Evolutionary conservation across 1,140 invertebrate genomes (phyloP), one percentile per base, ranked within the genome.

Genomic region (Drosophila asahinai): DNA sequence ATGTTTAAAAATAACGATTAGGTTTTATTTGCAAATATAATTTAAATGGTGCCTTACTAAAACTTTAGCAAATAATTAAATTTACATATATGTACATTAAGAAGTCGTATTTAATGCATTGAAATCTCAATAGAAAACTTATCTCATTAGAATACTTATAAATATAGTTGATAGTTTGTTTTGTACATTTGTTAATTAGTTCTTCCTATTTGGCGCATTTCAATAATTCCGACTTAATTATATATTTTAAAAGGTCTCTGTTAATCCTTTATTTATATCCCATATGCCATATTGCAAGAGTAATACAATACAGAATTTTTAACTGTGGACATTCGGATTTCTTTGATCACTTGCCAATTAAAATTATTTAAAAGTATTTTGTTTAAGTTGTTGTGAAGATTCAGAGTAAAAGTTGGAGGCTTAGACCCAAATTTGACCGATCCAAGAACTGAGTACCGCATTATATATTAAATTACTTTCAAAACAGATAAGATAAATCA

Each of bases 1-100:
- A 64, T 63, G 77, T 74, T 72, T 87, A 87, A 87, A 74, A 60
- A 60, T 65, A 47, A 49, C 57, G 51, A 25, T 12, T 48, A 59
- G 36, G 25, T 52, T 49, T 78, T 59, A 62, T 77, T 84, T 80
- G 65, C 70, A 67, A 78, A 65, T 70, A 81, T 87, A 76, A 83
- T 80, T 87, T 89, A 71, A 87, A 89, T 48, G 70, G 84, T 87
- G 84, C 84, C 84, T 87, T 87, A 87, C 73, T 84, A 87, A 62
- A 73, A 84, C 87, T 81, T 89, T 89, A 87, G 86, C 76, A 76
- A 77, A 77, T 77, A 77, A 77, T 77, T 75, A 73, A 52, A 74
- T 76, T 63, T 71, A 68, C 74, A 73, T 64, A 22, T 80, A 57
- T 64, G 47, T 76, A 55, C 38, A 30, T 43, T 55, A 59, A 74